Base-by-base conservation (phyloP, 2,797 vertebrate species). In the Anableps anableps region DNA sequence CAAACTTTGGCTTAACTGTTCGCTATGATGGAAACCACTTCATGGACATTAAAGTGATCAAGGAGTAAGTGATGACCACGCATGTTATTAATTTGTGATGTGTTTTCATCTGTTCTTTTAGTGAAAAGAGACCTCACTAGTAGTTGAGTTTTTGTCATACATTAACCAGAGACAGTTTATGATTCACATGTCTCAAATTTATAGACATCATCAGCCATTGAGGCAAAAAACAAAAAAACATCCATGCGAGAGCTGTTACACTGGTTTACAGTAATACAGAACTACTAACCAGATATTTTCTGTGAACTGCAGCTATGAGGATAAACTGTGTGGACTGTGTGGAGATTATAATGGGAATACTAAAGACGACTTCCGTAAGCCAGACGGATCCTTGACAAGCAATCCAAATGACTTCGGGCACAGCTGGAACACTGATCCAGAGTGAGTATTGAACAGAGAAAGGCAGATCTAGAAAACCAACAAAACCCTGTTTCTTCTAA, bases 11-110 rank as follows among this genome's bases (percentile, higher is more conserved):
- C 23, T 92, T 96, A 53, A 95, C 91, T 14, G 95, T 96, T 79
- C 94, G 95, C n/a, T 96, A 96, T 6, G 95, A 96, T 72, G 96
- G 95, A 81, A 95, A 95, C 84, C 92, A 96, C 83, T 94, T 85
- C 73, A 94, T 96, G 94, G 95, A 96, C 83, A 92, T 96, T 76
- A 96, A 96, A 94, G 91, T 96, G 10, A 93, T 89, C 80, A 89
- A 93, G 89, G 95, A 96, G 96, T 96, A 76, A 95, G 95, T 94
- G 29, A 48, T 43, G 38, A 41, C 34, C 43, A 53, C 10, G 21
- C 55, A 0, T 55, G 26, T 23, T 23, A 7, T 55, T 55, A 23
- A 55, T 2, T 55, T 26, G 9, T 23, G 53, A 1, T 50, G 17
- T 50, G 3, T 50, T 21, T 50, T 50, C 48, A 50, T 19, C 48